Conservation (phyloP, 1,140 invertebrate species). For the Heliconius himera region DNA sequence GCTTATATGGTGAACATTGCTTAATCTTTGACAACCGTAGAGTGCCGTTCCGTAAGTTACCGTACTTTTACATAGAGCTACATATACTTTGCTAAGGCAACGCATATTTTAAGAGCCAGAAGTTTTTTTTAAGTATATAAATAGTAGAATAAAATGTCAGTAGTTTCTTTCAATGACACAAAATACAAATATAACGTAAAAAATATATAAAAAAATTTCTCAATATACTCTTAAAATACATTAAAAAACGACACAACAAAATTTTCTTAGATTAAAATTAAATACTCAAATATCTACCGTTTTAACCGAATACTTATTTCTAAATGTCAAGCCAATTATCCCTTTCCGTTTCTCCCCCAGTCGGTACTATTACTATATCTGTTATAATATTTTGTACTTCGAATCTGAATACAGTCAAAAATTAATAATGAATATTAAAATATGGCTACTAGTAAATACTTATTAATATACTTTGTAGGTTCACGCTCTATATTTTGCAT, state of each 20-base stretch:
- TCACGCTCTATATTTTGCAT: not conserved
- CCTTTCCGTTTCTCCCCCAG: not conserved
- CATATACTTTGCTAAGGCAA: too few relatives aligned
- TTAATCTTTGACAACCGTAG: too few relatives aligned
- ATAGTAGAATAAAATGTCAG: too few relatives aligned
- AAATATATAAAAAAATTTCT: too few relatives aligned
- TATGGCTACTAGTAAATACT: not conserved
- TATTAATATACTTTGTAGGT: not conserved
- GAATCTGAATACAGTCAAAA: not conserved
- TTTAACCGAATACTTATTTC: constrained; percentile 5
- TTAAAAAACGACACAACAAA: not conserved
- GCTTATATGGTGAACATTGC: too few relatives aligned
- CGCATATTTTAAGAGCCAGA: too few relatives aligned
- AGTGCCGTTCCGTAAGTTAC: too few relatives aligned
- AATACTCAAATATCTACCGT: not conserved
- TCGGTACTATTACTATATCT: not conserved
- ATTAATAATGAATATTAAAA: not conserved
- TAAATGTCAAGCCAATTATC: constrained; percentile 8
- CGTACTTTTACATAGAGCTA: too few relatives aligned
- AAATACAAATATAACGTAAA: too few relatives aligned
- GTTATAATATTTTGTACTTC: not conserved
- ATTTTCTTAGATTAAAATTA: not conserved
- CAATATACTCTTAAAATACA: not conserved
- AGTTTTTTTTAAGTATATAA: too few relatives aligned
- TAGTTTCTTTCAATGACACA: too few relatives aligned